Percentiles rank a stretch among this genome's conserved stretches.
Evolutionary conservation across 1,140 invertebrate species (phyloP).

Genomic region (Lasaia peninsularis): DNA sequence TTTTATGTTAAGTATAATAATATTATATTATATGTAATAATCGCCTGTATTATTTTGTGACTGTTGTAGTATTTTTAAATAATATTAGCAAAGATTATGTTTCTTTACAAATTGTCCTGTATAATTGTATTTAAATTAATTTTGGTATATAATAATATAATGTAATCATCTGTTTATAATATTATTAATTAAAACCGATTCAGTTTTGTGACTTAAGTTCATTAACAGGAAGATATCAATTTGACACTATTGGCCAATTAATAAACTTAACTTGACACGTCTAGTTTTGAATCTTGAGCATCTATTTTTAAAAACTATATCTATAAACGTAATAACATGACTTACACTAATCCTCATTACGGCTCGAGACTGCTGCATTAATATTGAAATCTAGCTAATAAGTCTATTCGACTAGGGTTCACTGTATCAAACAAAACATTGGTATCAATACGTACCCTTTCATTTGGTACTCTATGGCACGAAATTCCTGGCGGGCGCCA

Average conservation of each 20-base stretch:
- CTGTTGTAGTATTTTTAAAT: too few relatives aligned
- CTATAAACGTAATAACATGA: neutral
- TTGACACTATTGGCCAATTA: neutral
- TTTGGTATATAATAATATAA: too few relatives aligned
- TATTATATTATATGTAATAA: too few relatives aligned
- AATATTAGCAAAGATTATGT: too few relatives aligned
- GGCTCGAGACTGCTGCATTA: neutral
- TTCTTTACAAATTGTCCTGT: too few relatives aligned
- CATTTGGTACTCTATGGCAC: slow-evolving; percentile 34
- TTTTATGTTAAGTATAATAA: too few relatives aligned
- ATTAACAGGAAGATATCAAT: neutral
- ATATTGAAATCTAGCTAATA: slow-evolving; percentile 2
- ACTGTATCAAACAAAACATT: slow-evolving; percentile 13
- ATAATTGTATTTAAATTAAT: too few relatives aligned
- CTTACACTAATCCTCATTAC: neutral
- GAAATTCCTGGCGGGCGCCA: slow-evolving; percentile 29
- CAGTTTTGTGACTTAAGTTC: too few relatives aligned
- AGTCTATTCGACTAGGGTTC: neutral
- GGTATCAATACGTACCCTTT: slow-evolving; percentile 25
- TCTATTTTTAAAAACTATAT: neutral
- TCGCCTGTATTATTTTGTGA: too few relatives aligned
- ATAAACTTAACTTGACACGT: neutral
- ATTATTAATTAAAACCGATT: too few relatives aligned
- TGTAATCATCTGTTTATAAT: too few relatives aligned
- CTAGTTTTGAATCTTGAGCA: neutral